phyloP scores from a whole-genome alignment of 2,797 vertebrate genomes.

The Rhabdophis nuchalis region DNA sequence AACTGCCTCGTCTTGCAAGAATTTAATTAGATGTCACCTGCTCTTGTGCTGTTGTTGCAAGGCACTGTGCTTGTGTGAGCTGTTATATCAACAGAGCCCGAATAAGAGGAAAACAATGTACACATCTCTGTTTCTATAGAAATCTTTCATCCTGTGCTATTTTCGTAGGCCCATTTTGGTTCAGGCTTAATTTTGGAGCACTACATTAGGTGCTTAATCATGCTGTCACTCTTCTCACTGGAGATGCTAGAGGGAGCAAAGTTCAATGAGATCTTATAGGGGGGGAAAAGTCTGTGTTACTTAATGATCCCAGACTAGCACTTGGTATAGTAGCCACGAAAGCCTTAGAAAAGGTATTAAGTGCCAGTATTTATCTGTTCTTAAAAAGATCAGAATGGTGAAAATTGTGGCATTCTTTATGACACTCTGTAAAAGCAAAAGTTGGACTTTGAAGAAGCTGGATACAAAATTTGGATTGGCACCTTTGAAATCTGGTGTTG shows the following conservation, averaged over 20 bases:
- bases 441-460: background rate
- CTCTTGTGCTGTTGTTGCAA: slow-evolving; percentile 19
- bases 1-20: slow-evolving; percentile 12
- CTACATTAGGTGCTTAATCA: slow-evolving; percentile 17
- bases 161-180: slow-evolving; percentile 16
- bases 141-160: background rate
- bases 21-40: slow-evolving; percentile 11
- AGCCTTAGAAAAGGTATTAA: background rate
- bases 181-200: slow-evolving; percentile 19
- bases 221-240: background rate
- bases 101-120: background rate
- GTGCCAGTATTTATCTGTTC: background rate
- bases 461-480: background rate
- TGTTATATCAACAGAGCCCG: slow-evolving; percentile 3
- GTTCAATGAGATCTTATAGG: background rate
- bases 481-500: background rate
- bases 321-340: background rate
- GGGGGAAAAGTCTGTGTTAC: background rate
- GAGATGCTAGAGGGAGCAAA: background rate
- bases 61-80: background rate
- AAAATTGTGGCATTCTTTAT: background rate
- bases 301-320: background rate
- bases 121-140: background rate
- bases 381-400: background rate
- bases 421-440: background rate